Conservation (phyloP, 2,888 invertebrate species). For the Trissolcus japonicus region DNA sequence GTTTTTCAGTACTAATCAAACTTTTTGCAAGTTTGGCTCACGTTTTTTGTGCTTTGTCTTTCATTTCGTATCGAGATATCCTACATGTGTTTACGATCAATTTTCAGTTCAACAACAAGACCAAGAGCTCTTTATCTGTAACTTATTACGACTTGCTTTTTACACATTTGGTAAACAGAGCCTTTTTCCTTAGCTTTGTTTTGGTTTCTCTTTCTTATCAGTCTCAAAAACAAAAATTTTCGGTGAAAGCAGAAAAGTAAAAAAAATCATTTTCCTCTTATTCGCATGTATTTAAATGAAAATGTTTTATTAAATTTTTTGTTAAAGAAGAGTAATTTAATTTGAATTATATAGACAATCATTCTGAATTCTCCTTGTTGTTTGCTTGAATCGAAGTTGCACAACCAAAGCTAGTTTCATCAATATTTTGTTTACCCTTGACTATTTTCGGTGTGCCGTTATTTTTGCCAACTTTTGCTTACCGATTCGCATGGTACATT, state of each 20-base stretch:
- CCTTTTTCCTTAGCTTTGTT: background rate
- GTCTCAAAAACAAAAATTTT: too few relatives aligned
- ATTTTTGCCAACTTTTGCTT: conserved; percentile 12
- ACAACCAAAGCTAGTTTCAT: background rate
- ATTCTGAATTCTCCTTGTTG: too few relatives aligned
- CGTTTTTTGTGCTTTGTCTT: conserved; percentile 5
- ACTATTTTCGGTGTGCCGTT: conserved; percentile 4
- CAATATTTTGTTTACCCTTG: conserved; percentile 7
- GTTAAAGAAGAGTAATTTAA: too few relatives aligned
- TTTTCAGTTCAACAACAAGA: conserved; percentile 3
- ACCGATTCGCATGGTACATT: background rate
- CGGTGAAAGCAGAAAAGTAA: too few relatives aligned
- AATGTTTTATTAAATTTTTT: too few relatives aligned
- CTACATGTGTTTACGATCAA: conserved; percentile 5
- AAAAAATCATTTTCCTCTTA: too few relatives aligned
- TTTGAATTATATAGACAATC: too few relatives aligned
- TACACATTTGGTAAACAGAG: background rate
- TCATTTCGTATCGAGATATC: background rate
- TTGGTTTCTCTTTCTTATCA: background rate
- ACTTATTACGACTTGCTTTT: conserved; percentile 23
- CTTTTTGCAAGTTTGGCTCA: background rate
- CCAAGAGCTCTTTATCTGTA: background rate
- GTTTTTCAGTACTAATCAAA: too few relatives aligned
- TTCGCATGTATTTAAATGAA: too few relatives aligned
- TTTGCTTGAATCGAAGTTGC: background rate